Conservation (phyloP, 2,797 vertebrate genomes). For the Melanotaenia pygmaea region DNA sequence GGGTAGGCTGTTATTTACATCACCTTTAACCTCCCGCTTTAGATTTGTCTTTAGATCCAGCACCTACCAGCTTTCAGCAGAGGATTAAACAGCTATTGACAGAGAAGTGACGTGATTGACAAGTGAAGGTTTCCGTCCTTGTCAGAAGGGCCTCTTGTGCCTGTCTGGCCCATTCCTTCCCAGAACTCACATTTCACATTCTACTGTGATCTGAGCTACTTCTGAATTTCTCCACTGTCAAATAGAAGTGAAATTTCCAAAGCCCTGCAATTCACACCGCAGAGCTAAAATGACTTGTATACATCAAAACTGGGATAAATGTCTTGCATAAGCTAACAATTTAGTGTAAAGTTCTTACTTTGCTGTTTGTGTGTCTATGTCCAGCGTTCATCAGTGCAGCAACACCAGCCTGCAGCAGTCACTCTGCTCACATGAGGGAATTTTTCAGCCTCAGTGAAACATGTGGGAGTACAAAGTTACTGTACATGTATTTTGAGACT, state of each 20-base stretch:
- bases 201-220: slow-evolving; percentile 59
- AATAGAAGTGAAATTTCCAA: slow-evolving; percentile 30
- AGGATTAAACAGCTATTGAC: slow-evolving; percentile 77
- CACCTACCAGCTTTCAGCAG: slow-evolving; percentile 66
- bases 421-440: slow-evolving; percentile 59
- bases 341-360: slow-evolving; percentile 41
- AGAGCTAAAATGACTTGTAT: slow-evolving; percentile 43
- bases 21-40: slow-evolving; percentile 59
- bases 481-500: slow-evolving; percentile 66
- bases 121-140: slow-evolving; percentile 64
- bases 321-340: slow-evolving; percentile 51
- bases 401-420: slow-evolving; percentile 47
- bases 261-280: slow-evolving; percentile 36
- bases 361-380: slow-evolving; percentile 38
- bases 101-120: slow-evolving; percentile 77
- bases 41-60: slow-evolving; percentile 43
- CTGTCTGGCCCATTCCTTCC: slow-evolving; percentile 57
- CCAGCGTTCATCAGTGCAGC: slow-evolving; percentile 40
- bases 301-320: slow-evolving; percentile 16
- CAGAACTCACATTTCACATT: slow-evolving; percentile 72
- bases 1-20: slow-evolving; percentile 42
- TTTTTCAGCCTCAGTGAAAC: slow-evolving; percentile 62
- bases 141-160: slow-evolving; percentile 61
- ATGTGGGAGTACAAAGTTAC: slow-evolving; percentile 64
- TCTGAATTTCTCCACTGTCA: slow-evolving; percentile 55